Evolutionary conservation across 1,140 invertebrate genomes (phyloP).

Genomic region (Heliconius hewitsoni): DNA sequence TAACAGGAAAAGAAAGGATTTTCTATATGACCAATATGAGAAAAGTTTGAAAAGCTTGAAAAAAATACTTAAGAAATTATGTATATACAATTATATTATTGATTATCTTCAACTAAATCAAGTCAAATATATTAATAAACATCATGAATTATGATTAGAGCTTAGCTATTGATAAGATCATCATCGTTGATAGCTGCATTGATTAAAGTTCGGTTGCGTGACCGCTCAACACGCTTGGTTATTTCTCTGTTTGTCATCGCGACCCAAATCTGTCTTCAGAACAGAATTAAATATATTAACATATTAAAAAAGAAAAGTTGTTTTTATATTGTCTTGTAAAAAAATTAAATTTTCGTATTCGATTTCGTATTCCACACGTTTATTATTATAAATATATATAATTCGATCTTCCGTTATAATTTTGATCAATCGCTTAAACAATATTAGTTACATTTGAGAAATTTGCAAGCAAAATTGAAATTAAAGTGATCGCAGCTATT

Average conservation of each 20-base stretch:
- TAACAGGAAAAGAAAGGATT: neutral
- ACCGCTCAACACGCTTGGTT: conserved; percentile 35
- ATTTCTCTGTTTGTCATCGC: conserved; percentile 48
- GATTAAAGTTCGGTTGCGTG: conserved; percentile 36
- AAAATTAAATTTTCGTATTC: neutral
- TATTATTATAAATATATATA: no score
- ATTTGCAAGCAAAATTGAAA: conserved; percentile 73
- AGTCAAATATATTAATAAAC: neutral
- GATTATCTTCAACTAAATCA: neutral
- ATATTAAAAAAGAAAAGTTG: neutral
- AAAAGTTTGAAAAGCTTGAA: neutral
- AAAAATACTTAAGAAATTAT: neutral
- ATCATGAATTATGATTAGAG: neutral
- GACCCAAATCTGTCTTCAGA: conserved; percentile 43
- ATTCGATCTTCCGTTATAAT: no score
- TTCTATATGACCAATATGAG: neutral
- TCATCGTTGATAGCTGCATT: neutral
- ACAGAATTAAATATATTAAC: neutral
- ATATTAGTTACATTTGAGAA: conserved; percentile 19
- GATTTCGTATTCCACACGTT: neutral
- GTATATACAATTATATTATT: neutral
- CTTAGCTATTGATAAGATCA: neutral
- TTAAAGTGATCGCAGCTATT: conserved; percentile 71
- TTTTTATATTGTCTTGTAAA: neutral
- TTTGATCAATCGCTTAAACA: no score